Percentiles rank a stretch among this genome's conserved stretches.
These are phyloP conservation scores for Heterodera carotae DNA, from an alignment of 1,140 invertebrate genomes.

Conservation along the genomic window DNA sequence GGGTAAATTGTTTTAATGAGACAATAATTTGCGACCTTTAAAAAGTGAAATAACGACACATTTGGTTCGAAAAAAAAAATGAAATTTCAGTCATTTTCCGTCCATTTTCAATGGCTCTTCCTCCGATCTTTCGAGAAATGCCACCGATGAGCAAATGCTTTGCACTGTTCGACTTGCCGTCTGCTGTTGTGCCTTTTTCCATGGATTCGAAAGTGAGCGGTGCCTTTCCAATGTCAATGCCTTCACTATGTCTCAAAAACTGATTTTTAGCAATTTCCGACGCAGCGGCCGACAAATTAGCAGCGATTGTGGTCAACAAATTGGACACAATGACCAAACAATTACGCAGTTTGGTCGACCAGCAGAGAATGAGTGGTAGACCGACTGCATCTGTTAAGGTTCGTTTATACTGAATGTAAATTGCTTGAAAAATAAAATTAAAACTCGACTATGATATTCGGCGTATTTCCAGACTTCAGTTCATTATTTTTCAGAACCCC, in stretches of 20 bases:
- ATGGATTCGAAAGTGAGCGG: constrained; percentile 3
- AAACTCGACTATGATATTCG: no score
- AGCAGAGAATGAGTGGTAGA: background rate
- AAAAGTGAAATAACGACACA: no score
- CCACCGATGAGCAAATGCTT: background rate
- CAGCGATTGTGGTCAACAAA: background rate
- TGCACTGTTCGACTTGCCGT: constrained; percentile 12
- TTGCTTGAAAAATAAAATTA: no score
- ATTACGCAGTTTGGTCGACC: constrained; percentile 2
- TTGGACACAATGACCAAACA: constrained; percentile 17
- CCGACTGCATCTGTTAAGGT: background rate
- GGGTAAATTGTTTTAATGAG: background rate
- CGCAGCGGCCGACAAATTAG: background rate
- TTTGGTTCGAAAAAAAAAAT: no score
- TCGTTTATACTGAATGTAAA: no score
- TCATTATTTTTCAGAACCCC: constrained; percentile 9
- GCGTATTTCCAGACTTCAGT: no score
- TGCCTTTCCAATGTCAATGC: background rate
- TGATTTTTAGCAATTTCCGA: constrained; percentile 8
- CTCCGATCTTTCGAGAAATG: background rate
- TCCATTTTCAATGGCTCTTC: constrained; percentile 23
- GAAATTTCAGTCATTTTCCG: background rate
- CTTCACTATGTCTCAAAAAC: background rate
- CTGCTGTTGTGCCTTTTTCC: constrained; percentile 21
- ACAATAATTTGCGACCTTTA: no score